A percentile compares a stretch with the other conserved stretches of the same genome.
phyloP scores from a whole-genome alignment of 2,113 vertebrate genomes.

The Megaleporinus macrocephalus region DNA sequence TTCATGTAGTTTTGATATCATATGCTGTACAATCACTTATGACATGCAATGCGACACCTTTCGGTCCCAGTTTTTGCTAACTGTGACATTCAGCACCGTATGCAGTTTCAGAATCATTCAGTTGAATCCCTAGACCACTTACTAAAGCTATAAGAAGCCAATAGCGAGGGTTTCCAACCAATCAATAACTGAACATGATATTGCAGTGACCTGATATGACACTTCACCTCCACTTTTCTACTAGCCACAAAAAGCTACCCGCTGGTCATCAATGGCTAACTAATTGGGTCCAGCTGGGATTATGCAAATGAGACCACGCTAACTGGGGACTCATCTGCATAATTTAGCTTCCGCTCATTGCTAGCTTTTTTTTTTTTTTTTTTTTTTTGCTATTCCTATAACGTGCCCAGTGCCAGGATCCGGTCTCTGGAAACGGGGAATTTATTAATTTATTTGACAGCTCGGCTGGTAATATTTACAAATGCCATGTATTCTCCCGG shows the following conservation, averaged over 20 bases:
- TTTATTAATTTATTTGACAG: constrained; percentile 13
- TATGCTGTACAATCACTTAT: constrained; percentile 8
- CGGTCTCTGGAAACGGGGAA: constrained; percentile 7
- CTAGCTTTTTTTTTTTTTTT: too few species aligned
- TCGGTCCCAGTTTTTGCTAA: not conserved
- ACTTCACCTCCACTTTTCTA: not conserved
- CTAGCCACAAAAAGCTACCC: not conserved
- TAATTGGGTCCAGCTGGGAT: not conserved
- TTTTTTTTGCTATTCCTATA: not conserved
- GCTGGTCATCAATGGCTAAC: not conserved
- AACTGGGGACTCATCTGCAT: not conserved
- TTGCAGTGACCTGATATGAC: not conserved
- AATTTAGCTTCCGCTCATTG: not conserved
- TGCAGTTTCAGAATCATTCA: constrained; percentile 14
- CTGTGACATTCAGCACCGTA: constrained; percentile 8
- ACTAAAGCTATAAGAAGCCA: constrained; percentile 53
- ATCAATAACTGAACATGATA: constrained; percentile 6
- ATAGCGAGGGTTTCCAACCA: not conserved
- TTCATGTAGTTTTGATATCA: not conserved
- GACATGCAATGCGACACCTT: not conserved
- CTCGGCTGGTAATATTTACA: constrained; percentile 42
- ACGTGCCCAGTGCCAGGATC: not conserved
- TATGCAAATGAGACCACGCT: not conserved
- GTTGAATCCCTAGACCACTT: constrained; percentile 21
- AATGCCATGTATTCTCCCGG: constrained; percentile 47